Base-by-base conservation (phyloP, 2,888 invertebrate species). In the Junonia oenone region DNA sequence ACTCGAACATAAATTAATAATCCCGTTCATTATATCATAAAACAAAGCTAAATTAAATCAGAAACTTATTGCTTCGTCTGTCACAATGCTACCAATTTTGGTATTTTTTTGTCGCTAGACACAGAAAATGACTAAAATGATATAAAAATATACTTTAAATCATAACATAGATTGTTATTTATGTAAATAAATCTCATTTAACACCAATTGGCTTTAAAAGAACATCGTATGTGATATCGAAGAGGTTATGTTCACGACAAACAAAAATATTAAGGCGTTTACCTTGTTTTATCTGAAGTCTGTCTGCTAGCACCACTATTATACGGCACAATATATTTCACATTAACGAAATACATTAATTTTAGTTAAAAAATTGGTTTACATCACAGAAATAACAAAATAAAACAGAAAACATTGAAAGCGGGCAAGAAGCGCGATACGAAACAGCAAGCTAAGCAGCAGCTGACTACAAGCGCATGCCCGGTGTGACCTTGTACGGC, bases 391-490 rank as follows among this genome's bases (percentile, higher is more conserved):
- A 91, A 88, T 83, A 91, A 90, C 89, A 81, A 85, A 91, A 89
- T 88, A 89, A 87, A 91, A 90, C 90, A 76, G 85, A 91, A 91
- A 91, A 91, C 91, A 91, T 90, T 84, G 80, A 91, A 91, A 91
- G 91, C 91, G 85, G 87, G 90, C 90, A 90, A 90, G 85, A 91
- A 91, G 91, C 91, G 91, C 91, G 90, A 90, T 90, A 90, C 92
- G 92, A 91, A 92, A 91, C 92, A 91, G 92, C 91, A 92, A 92
- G 92, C 91, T 89, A 92, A 92, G 92, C 92, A 92, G 92, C 93
- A 92, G 92, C 92, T 92, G 93, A 93, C 92, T 92, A 80, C 75
- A 75, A 73, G 70, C 68, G 76, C 70, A 73, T 69, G 83, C 70
- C 67, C 73, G 78, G 66, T 64, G 67, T 81, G 68, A 81, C 89